phyloP scores from a whole-genome alignment of 2,113 vertebrate genomes.

The Ptyas mucosa region DNA sequence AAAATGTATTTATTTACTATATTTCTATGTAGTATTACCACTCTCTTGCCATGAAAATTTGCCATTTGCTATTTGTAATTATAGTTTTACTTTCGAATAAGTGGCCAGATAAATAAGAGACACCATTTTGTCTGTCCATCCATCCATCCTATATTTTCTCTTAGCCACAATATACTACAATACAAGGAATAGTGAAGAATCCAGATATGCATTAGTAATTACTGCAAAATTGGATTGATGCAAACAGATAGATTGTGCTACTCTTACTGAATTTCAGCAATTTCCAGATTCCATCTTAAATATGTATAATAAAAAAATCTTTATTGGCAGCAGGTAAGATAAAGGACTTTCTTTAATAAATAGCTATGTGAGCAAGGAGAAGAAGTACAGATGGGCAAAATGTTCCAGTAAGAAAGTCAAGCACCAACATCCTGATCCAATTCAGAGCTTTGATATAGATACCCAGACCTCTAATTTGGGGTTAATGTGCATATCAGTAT shows the following conservation, averaged over 20 bases:
- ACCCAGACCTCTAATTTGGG: too few species aligned
- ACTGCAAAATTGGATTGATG: not conserved
- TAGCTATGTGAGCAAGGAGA: not conserved
- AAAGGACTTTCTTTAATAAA: not conserved
- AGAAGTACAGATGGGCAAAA: not conserved
- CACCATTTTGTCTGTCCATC: not conserved
- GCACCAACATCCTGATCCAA: not conserved
- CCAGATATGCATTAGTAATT: not conserved
- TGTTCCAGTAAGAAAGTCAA: not conserved
- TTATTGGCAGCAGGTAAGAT: not conserved
- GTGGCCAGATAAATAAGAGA: not conserved
- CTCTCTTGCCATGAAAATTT: not conserved
- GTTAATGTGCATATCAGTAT: not conserved
- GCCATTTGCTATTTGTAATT: not conserved
- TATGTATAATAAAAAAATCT: not conserved
- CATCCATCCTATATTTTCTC: not conserved
- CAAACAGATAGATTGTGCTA: not conserved
- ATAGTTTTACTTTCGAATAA: not conserved
- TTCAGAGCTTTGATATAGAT: too few species aligned
- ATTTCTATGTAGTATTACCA: not conserved
- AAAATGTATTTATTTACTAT: not conserved
- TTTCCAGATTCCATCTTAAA: not conserved
- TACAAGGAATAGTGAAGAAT: not conserved
- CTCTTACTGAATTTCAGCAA: not conserved
- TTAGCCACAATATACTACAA: not conserved